A percentile compares a stretch with the other conserved stretches of the same genome.
Conservation (phyloP, 1,140 invertebrate species). For the Manduca sexta region DNA sequence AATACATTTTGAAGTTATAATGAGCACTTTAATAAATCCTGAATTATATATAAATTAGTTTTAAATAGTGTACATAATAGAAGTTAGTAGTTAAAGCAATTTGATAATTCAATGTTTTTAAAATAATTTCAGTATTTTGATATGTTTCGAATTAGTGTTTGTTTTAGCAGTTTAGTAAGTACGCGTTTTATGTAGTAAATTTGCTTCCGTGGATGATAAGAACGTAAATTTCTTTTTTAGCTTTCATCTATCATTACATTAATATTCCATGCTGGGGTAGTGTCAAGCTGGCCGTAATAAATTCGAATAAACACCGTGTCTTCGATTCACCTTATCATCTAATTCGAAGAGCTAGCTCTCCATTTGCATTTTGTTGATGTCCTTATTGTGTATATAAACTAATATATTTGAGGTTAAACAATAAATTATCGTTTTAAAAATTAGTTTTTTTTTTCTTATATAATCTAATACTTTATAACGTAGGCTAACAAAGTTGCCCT, state of each 20-base stretch:
- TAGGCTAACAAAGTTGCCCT: too few species aligned
- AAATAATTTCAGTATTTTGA: slow-evolving; percentile 64
- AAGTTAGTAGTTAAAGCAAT: slow-evolving; percentile 53
- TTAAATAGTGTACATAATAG: slow-evolving; percentile 61
- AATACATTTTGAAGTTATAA: slow-evolving; percentile 40
- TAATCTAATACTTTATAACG: too few species aligned
- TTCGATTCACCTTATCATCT: not conserved
- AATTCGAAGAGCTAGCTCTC: slow-evolving; percentile 34
- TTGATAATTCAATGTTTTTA: slow-evolving; percentile 51
- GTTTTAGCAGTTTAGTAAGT: slow-evolving; percentile 46
- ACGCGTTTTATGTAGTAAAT: slow-evolving; percentile 54
- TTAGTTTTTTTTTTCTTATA: too few species aligned
- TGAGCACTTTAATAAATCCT: slow-evolving; percentile 61
- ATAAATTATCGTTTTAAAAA: slow-evolving; percentile 71
- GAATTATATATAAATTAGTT: slow-evolving; percentile 36
- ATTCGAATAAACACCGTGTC: not conserved
- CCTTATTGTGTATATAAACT: slow-evolving; percentile 69
- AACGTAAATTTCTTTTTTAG: slow-evolving; percentile 17
- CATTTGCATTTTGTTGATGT: slow-evolving; percentile 69
- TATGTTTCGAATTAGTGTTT: slow-evolving; percentile 52
- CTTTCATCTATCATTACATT: not conserved
- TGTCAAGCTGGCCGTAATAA: not conserved
- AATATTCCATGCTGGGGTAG: not conserved
- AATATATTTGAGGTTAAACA: slow-evolving; percentile 71
- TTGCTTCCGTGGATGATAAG: slow-evolving; percentile 34